phyloP scores from a whole-genome alignment of 1,140 invertebrate species.

The Melanaphis sacchari region DNA sequence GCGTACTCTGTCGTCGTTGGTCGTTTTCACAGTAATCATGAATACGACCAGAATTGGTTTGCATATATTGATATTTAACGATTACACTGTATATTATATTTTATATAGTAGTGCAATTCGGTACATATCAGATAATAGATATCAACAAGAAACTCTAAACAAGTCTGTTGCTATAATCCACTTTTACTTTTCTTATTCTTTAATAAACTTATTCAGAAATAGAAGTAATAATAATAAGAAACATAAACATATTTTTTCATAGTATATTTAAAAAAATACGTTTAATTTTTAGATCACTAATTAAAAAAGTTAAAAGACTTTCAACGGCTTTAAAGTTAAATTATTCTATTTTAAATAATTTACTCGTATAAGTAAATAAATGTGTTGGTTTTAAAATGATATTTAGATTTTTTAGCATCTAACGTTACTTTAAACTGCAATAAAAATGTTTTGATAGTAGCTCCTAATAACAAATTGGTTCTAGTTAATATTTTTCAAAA shows the following conservation, averaged over 20 bases:
- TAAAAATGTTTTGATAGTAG: not conserved
- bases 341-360: not conserved
- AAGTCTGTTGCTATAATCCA: not conserved
- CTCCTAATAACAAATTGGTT: not conserved
- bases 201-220: not conserved
- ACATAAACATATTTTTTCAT: not conserved
- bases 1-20: not conserved
- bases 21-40: not conserved
- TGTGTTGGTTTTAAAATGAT: not conserved
- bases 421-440: not conserved
- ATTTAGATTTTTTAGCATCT: not conserved
- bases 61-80: not conserved
- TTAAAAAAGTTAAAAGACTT: not conserved
- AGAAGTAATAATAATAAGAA: not conserved
- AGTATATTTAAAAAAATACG: not conserved
- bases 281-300: not conserved
- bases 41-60: slow-evolving; percentile 38
- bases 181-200: not conserved
- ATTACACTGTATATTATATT: not conserved
- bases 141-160: not conserved
- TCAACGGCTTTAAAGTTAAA: not conserved
- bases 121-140: not conserved
- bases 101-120: not conserved
- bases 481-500: not conserved
- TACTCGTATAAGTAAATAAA: not conserved